phyloP scores from a whole-genome alignment of 92 coral and sea anemone species.

The Parazoanthus darwini region DNA sequence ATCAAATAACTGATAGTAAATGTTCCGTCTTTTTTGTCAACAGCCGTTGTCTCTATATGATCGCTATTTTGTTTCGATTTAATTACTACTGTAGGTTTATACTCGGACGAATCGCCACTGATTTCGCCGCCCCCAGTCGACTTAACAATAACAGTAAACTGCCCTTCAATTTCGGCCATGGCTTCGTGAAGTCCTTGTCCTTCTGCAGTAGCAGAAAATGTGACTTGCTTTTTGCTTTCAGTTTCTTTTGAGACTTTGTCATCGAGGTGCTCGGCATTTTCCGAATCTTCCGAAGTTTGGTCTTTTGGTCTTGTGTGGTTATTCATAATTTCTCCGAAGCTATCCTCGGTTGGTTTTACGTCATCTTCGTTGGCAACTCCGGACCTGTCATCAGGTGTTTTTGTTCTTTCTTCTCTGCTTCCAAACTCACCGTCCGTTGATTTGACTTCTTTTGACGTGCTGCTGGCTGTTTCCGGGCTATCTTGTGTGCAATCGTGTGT shows the following conservation, averaged over 20 bases:
- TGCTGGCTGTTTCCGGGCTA: background rate
- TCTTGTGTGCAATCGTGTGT: background rate
- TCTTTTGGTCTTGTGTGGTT: background rate
- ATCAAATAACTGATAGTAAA: slow-evolving; percentile 21
- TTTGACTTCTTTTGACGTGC: background rate
- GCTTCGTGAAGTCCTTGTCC: slow-evolving; percentile 35
- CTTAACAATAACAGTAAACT: slow-evolving; percentile 12
- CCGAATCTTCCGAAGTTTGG: background rate
- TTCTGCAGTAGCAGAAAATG: slow-evolving; percentile 1
- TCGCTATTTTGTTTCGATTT: background rate
- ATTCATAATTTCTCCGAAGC: background rate
- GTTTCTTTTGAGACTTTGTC: slow-evolving; percentile 1
- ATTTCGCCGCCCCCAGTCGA: background rate
- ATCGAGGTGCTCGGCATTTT: background rate
- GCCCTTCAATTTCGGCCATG: slow-evolving; percentile 20
- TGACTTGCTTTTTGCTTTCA: background rate
- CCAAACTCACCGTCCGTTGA: background rate
- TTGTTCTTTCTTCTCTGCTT: background rate
- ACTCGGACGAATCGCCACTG: background rate
- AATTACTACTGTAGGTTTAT: slow-evolving; percentile 20
- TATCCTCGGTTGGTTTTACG: background rate
- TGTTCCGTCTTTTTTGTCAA: slow-evolving; percentile 15
- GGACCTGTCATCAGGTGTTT: background rate
- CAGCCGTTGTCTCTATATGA: background rate
- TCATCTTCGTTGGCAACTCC: background rate